These are phyloP conservation scores for Dyspetes luteomarginatus DNA, from an alignment of 2,888 invertebrate genomes.

Conservation along the genomic window DNA sequence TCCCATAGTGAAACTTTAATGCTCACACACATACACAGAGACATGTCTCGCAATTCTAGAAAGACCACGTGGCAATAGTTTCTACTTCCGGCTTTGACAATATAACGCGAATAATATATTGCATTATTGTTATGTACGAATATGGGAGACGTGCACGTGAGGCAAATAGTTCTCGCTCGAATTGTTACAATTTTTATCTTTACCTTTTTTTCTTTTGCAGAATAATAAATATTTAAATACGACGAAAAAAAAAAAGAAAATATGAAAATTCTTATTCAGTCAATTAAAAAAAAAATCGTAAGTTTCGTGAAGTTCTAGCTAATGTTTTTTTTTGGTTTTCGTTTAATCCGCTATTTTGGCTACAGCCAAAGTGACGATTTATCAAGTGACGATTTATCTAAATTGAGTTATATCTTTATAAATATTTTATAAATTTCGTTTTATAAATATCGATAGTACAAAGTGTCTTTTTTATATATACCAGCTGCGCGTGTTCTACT, in stretches of 20 bases:
- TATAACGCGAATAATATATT: constrained; percentile 39
- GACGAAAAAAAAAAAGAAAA: neutral
- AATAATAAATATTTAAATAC: neutral
- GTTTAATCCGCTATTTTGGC: too few species aligned
- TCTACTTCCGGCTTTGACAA: constrained; percentile 62
- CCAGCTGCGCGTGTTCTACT: too few species aligned
- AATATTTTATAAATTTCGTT: too few species aligned
- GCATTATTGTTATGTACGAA: constrained; percentile 10
- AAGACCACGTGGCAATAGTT: constrained; percentile 57
- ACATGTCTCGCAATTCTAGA: too few species aligned
- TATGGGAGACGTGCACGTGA: constrained; percentile 57
- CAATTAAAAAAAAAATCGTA: neutral
- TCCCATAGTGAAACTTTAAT: constrained; percentile 49
- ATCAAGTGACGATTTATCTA: too few species aligned
- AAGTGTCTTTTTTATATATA: too few species aligned
- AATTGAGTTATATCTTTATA: too few species aligned
- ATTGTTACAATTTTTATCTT: neutral
- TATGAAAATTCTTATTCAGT: neutral
- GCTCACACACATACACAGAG: too few species aligned
- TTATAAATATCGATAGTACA: too few species aligned
- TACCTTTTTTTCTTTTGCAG: neutral
- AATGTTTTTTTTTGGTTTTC: too few species aligned
- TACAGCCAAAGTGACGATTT: too few species aligned
- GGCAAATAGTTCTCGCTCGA: constrained; percentile 29
- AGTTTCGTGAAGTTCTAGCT: neutral